Base-by-base conservation (phyloP, 2,888 invertebrate species). In the Brenthis daphne region DNA sequence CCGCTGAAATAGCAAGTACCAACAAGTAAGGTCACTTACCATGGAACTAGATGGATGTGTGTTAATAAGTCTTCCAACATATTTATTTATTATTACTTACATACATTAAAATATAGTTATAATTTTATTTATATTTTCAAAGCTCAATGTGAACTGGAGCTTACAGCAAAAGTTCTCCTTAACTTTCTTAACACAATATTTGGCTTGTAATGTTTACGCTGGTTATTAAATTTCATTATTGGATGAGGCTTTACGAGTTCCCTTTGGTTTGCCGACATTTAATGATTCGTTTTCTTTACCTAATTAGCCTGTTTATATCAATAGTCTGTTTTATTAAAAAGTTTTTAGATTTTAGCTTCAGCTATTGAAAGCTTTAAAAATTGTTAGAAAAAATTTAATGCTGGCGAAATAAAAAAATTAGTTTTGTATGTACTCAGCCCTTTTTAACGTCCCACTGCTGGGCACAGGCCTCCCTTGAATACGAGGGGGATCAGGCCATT, bases 221-320 rank as follows among this genome's bases (percentile, higher is more conserved):
- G 47, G 57, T 64, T 64, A 68, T 64, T 64, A 68, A 68, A 68
- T 68, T 68, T 68, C 68, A 57, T 64, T 64, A 68, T 68, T 64
- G 57, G 24, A 58, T 64, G n/a, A 63, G 37, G 50, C 43, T 67
- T 57, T 54, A 53, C 57, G 50, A 51, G 51, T 51, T 67, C 56
- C 57, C 61, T 67, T 56, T 61, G 63, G 63, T 56, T 67, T 51
- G 63, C 54, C 56, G 16, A 58, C 58, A 37, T 63, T 53, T 57
- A 67, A 67, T 63, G 51, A 37, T 57, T 48, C 37, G 37, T 14
- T 58, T 47, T 58, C 24, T 58, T 58, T 48, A 58, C 58, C 47
- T 48, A 58, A 58, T 58, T 58, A 58, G 47, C n/a, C 0, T 43
- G 43, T 43, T 57, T 57, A 57, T 57, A 12, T 43, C 12, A 57